Base-by-base conservation (phyloP, 2,888 invertebrate genomes). In the Meandrusa payeni region DNA sequence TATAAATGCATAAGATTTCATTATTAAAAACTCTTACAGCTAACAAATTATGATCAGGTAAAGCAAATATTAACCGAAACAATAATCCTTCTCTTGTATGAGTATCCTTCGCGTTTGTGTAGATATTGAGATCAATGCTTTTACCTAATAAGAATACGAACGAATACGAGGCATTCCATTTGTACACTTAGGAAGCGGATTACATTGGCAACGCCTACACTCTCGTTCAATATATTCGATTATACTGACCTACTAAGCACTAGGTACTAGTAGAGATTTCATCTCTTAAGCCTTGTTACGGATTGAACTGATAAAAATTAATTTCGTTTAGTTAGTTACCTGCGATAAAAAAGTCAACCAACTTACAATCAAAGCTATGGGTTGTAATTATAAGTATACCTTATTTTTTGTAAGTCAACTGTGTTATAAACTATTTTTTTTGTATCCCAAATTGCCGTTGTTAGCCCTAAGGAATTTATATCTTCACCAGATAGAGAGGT, bases 131-230 rank as follows among this genome's bases (percentile, higher is more conserved):
- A 27, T 33, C 26, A 41, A 41, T 27, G 27, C 31, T 37, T 37
- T 43, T 43, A 20, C 24, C 20, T 37, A 26, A 43, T 31, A 29
- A 37, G 23, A 17, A 36, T 23, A 7, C 17, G 28, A 22, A 29
- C 15, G 11, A 7, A 17, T 4, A 28, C 11, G 9, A 20, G 10
- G 13, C 9, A 31, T 29, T 26, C 23, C 29, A 19, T 37, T 29
- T 3, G 19, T 36, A 26, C 7, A 24, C 27, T 27, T 17, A 22
- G 20, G 12, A 32, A 27, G 22, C 15, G 13, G 26, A 20, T 43
- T 44, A 32, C 20, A 20, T 10, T 38, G 19, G 9, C 10, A 15
- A 7, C 19, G 9, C 23, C 17, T 2, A 15, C 5, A n/a, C 11
- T 6, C 7, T 13, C 17, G 15, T 5, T 15, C n/a, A 26, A 37